These are phyloP conservation scores for Zaprionus lachaisei DNA, from an alignment of 1,140 invertebrate genomes.

Conservation along the genomic window DNA sequence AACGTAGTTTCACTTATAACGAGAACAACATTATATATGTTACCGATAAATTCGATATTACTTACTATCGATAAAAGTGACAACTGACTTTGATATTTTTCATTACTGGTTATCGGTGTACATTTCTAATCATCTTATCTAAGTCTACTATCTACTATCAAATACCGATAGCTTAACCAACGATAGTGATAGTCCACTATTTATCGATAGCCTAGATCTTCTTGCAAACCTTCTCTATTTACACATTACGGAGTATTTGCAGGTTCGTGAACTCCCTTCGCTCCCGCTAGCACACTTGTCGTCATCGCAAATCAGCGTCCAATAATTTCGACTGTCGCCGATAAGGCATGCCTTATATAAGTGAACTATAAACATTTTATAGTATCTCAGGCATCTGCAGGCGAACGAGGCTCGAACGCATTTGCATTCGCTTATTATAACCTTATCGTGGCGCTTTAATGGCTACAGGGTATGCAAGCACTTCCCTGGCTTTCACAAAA, in stretches of 20 bases:
- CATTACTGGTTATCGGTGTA: too few relatives aligned
- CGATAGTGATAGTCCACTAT: too few relatives aligned
- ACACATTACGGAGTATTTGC: background rate
- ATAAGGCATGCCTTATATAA: constrained; percentile 7
- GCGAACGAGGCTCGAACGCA: background rate
- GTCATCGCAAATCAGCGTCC: background rate
- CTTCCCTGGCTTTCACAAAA: constrained; percentile 1
- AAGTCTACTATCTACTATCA: too few relatives aligned
- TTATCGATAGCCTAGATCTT: too few relatives aligned
- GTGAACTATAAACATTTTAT: constrained; percentile 8
- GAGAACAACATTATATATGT: too few relatives aligned
- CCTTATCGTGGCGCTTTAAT: background rate
- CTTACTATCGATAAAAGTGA: too few relatives aligned
- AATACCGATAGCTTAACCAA: too few relatives aligned
- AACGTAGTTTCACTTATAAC: background rate
- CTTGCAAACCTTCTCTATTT: too few relatives aligned
- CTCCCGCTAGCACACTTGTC: too few relatives aligned
- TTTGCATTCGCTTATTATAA: constrained; percentile 4
- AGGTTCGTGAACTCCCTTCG: background rate
- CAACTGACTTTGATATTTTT: too few relatives aligned
- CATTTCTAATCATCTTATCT: too few relatives aligned
- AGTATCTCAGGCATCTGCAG: background rate
- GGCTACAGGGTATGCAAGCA: constrained; percentile 1
- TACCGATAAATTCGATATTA: too few relatives aligned
- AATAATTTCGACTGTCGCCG: background rate